Base-by-base conservation (phyloP, 2,113 vertebrate genomes). In the Centropristis striata region DNA sequence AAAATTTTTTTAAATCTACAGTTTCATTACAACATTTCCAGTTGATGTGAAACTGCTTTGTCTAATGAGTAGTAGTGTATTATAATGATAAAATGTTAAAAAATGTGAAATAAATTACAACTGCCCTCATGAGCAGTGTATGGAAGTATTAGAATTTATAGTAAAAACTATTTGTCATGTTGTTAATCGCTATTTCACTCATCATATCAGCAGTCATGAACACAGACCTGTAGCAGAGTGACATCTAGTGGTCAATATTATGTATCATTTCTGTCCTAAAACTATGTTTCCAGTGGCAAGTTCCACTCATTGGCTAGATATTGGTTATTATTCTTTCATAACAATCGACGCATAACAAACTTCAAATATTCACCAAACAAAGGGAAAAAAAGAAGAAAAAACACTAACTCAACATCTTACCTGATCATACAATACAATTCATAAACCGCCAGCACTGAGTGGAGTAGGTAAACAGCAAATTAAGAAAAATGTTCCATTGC, bases 231-330 rank as follows among this genome's bases (percentile, higher is more conserved):
- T 68, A 8, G 53, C 8, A 63, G 32, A 73, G 67, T 1, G 92
- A 80, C 90, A 91, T 86, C 92, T 91, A 86, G 86, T 88, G 90
- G 72, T 18, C 18, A 53, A 59, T 27, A 21, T 2, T 16, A 1
- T 11, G 5, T 2, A 64, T 37, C 9, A 8, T 47, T 53, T 61
- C 27, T 36, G 46, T 50, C 13, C 21, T 36, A 15, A 64, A 66
- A 61, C 8, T 13, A 28, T 55, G 25, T 27, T 6, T 44, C 5
- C 20, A 36, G 13, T 53, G 39, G 27, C 51, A 75, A 41, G 15
- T 66, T 41, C 42, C 6, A 20, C n/a, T n/a, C 23, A n/a, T 10
- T 9, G 10, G 39, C 13, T 16, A 63, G 9, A 6, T 25, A n/a
- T 32, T 42, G 13, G 1, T 44, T 65, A n/a, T 28, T 12, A 46